These are phyloP conservation scores for Sphaerophoria taeniata DNA, from an alignment of 2,888 invertebrate genomes.

Conservation along the genomic window DNA sequence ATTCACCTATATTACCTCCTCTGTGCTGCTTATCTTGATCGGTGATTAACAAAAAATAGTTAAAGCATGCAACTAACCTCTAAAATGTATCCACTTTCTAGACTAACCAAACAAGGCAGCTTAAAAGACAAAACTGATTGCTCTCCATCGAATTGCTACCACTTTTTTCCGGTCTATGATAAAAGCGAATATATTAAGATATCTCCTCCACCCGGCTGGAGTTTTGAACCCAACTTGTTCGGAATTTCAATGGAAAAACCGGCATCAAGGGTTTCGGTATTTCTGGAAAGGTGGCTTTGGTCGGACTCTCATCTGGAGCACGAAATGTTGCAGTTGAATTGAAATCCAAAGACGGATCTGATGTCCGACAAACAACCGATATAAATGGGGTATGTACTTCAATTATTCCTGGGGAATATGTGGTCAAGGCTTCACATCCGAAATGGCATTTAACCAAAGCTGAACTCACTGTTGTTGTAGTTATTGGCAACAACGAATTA, in stretches of 20 bases:
- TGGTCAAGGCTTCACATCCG: conserved; percentile 89
- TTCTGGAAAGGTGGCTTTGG: conserved; percentile 90
- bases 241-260: conserved; percentile 92
- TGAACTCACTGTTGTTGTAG: conserved; percentile 87
- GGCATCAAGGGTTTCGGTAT: conserved; percentile 97
- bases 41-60: conserved; percentile 55
- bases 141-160: conserved; percentile 98
- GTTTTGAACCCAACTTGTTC: conserved; percentile 92
- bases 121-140: conserved; percentile 98
- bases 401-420: conserved; percentile 94
- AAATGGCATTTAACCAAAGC: conserved; percentile 89
- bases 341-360: conserved; percentile 84
- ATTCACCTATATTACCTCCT: conserved; percentile 8
- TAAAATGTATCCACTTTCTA: conserved; percentile 79
- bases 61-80: conserved; percentile 52
- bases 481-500: conserved; percentile 91
- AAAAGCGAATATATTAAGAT: conserved; percentile 93
- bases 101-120: conserved; percentile 95
- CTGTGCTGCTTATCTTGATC: conserved; percentile 19
- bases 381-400: conserved; percentile 92
- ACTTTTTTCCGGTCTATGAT: conserved; percentile 97
- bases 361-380: conserved; percentile 86
- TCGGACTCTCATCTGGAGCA: conserved; percentile 90
- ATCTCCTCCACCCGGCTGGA: conserved; percentile 94
- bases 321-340: conserved; percentile 90